These are phyloP conservation scores for Cottus gobio DNA, from an alignment of 2,113 vertebrate genomes.

Conservation along the genomic window DNA sequence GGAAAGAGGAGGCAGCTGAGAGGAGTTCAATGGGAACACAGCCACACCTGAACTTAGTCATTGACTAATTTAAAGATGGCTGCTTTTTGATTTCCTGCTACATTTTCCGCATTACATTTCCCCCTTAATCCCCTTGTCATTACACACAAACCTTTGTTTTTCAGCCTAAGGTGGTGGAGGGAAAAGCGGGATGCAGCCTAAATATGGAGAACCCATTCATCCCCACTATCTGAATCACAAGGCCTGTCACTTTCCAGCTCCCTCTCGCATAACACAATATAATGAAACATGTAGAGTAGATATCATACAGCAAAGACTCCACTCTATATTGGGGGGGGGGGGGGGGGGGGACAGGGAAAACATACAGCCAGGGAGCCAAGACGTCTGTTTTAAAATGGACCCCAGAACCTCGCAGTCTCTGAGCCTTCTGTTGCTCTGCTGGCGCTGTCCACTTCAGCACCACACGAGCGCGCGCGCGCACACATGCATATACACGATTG, in stretches of 20 bases:
- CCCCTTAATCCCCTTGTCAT: neutral
- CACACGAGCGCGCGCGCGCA: constrained; percentile 9
- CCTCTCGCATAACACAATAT: constrained; percentile 58
- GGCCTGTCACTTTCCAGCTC: constrained; percentile 53
- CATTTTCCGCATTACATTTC: too few relatives aligned
- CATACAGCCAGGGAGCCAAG: constrained; percentile 46
- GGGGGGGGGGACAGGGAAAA: constrained; percentile 2
- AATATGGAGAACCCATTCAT: constrained; percentile 9
- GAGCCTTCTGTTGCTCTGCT: constrained; percentile 60
- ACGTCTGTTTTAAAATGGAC: constrained; percentile 77
- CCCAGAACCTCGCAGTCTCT: constrained; percentile 63
- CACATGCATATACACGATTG: neutral
- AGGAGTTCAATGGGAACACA: neutral
- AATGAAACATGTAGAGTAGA: constrained; percentile 7
- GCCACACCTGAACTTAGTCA: constrained; percentile 35
- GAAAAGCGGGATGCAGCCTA: constrained; percentile 21
- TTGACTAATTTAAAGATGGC: neutral
- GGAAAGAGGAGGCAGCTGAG: neutral
- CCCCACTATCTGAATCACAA: constrained; percentile 45
- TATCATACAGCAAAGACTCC: neutral
- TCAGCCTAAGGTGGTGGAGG: neutral
- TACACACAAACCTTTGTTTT: neutral
- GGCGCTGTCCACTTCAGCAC: constrained; percentile 86
- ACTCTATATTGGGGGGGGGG: neutral
- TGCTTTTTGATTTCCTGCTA: neutral